phyloP scores from a whole-genome alignment of 1,140 invertebrate genomes.

The Calephelis nemesis region DNA sequence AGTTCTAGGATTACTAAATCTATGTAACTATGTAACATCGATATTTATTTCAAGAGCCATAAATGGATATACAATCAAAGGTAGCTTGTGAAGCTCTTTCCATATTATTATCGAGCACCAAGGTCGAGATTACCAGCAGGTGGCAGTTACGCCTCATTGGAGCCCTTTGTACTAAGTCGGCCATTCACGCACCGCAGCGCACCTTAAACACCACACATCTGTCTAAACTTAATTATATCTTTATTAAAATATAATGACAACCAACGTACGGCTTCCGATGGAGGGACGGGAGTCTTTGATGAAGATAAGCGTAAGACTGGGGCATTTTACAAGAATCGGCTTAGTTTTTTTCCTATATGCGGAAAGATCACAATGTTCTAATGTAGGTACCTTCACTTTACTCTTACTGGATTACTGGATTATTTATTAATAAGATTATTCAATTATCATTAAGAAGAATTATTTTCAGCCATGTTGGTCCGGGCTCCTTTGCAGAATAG shows the following conservation, averaged over 20 bases:
- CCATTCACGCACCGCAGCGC: constrained; percentile 24
- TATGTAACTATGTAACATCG: too few relatives aligned
- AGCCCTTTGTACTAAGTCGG: constrained; percentile 19
- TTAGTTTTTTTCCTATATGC: too few relatives aligned
- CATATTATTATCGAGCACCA: constrained; percentile 9
- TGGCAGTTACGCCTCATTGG: constrained; percentile 33
- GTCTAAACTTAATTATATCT: constrained; percentile 20
- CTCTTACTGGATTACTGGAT: too few relatives aligned
- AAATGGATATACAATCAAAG: neutral
- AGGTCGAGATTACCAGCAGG: constrained; percentile 32
- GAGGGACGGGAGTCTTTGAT: neutral
- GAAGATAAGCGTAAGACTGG: neutral
- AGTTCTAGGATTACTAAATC: too few relatives aligned
- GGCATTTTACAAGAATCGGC: neutral
- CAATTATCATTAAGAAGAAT: too few relatives aligned
- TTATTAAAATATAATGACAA: constrained; percentile 8
- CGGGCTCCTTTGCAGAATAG: too few relatives aligned
- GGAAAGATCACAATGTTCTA: too few relatives aligned
- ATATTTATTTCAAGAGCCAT: neutral
- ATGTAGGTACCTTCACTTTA: too few relatives aligned
- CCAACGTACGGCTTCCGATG: neutral
- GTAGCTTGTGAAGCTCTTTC: neutral
- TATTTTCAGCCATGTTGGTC: too few relatives aligned
- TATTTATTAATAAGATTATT: too few relatives aligned
- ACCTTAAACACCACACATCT: constrained; percentile 24